Evolutionary conservation across 2,888 invertebrate genomes (phyloP), one percentile per base, ranked within the genome.

Genomic region (Himalopsyche tibetana): DNA sequence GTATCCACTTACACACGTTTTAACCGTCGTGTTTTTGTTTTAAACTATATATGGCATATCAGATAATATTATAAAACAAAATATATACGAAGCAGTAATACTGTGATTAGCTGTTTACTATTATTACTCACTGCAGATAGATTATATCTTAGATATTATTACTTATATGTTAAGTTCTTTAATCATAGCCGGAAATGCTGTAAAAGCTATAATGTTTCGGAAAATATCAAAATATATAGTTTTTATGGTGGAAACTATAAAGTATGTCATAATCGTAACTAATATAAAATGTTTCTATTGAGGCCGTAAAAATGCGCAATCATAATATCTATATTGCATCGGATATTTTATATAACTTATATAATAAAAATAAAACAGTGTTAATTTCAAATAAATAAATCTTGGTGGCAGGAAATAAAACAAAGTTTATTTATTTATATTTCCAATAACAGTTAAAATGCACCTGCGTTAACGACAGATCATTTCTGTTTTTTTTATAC

Each of bases 61-160:
- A 74, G 74, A 74, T 74, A 74, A 15, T 36, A 38, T 74, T 74
- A 74, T 74, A 74, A 74, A 74, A 74, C 15, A 15, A 74, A 74
- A 74, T 74, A 74, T 74, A 15, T 5, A 11, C 28, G 28, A 12
- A 36, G 28, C 28, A 74, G 15, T 74, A 12, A 12, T 36, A 12
- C 38, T 19, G 12, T 36, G 28, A 74, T 74, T 74, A 38, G 38
- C 74, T 12, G 12, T 36, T 74, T 51, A 36, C 36, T 15, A 74
- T 74, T 74, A 74, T 74, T 12, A 36, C 8, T 36, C 15, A 36
- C 74, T 15, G 74, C 15, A 36, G 74, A 74, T 36, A 38, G 38
- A 74, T 74, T 74, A 36, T 36, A 74, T n/a, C 12, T 6, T 19
- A 12, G 28, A 38, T 38, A 28, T 38, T 74, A 36, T 74, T 38